Evolutionary conservation across 1,140 invertebrate genomes (phyloP).

Genomic region (Grapholita molesta): DNA sequence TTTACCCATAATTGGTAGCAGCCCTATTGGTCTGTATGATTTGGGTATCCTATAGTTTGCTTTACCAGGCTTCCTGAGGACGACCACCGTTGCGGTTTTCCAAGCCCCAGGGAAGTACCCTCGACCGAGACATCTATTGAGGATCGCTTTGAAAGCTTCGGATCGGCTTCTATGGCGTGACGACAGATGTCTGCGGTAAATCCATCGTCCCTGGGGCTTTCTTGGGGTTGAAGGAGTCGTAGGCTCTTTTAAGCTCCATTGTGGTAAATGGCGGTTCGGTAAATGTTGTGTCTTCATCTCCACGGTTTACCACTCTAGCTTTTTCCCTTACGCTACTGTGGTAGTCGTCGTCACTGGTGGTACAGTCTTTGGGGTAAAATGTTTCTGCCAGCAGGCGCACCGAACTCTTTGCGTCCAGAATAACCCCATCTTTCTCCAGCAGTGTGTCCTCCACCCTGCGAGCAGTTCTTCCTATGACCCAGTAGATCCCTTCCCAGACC

Average conservation of each 20-base stretch:
- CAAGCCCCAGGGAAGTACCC: slow-evolving; percentile 2
- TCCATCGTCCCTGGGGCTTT: slow-evolving; percentile 18
- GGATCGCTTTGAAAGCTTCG: no score
- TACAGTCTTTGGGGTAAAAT: not conserved
- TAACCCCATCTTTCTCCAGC: not conserved
- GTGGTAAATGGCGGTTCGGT: no score
- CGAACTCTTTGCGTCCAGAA: no score
- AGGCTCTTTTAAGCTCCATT: no score
- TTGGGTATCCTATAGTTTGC: not conserved
- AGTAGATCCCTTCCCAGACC: not conserved
- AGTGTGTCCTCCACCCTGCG: not conserved
- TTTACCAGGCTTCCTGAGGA: not conserved
- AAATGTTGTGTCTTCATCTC: no score
- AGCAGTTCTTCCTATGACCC: not conserved
- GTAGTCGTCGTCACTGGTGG: not conserved
- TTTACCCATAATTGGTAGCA: slow-evolving; percentile 31
- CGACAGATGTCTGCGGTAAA: slow-evolving; percentile 15
- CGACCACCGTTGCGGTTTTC: slow-evolving; percentile 5
- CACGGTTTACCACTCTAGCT: no score
- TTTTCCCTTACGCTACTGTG: not conserved
- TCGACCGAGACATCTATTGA: slow-evolving; percentile 5
- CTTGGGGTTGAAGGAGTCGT: no score
- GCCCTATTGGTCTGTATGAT: slow-evolving; percentile 20
- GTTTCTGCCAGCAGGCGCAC: no score
- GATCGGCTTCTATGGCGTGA: no score